Base-by-base conservation (phyloP, 2,113 vertebrate genomes). In the Equus quagga region DNA sequence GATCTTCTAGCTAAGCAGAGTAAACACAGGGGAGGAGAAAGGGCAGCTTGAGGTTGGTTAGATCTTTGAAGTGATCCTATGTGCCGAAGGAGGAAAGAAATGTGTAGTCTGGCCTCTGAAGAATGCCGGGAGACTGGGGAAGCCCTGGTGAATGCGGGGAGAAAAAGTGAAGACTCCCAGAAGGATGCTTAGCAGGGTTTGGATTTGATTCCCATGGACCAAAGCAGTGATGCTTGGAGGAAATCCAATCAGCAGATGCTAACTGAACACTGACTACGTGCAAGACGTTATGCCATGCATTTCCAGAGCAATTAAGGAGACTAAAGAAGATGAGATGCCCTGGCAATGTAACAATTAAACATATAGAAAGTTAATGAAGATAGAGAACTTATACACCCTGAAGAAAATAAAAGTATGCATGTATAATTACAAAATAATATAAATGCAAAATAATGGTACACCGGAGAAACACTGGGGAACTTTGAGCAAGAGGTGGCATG, bases 1-100 rank as follows among this genome's bases (percentile, higher is more conserved):
- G 51, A 96, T 91, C 62, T 54, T 76, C 31, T 18, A 56, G 70
- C 49, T 79, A 54, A 86, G 85, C 93, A 96, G 44, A 85, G 62
- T 83, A 92, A 96, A 94, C 65, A 78, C 64, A 58, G 65, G n/a
- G 18, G 70, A 69, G 87, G 58, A 76, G 79, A 58, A 93, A 93
- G 85, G 65, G 67, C 67, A 26, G 19, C 18, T 5, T 41, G 76
- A 93, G 41, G 15, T 64, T 92, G 76, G 1, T 2, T 58, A 76
- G 67, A 70, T 83, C 76, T 87, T 15, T 58, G 86, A 91, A 96
- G 62, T 85, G 69, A 91, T 70, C 4, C 0, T 65, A 17, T 65
- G 23, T 58, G 17, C 65, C 44, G 49, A 79, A 89, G 54, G 46
- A 89, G 60, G 86, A 33, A 51, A 65, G 91, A 54, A 85, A 36